Conservation (phyloP, 1,140 invertebrate species). For the Zaprionus vittiger region DNA sequence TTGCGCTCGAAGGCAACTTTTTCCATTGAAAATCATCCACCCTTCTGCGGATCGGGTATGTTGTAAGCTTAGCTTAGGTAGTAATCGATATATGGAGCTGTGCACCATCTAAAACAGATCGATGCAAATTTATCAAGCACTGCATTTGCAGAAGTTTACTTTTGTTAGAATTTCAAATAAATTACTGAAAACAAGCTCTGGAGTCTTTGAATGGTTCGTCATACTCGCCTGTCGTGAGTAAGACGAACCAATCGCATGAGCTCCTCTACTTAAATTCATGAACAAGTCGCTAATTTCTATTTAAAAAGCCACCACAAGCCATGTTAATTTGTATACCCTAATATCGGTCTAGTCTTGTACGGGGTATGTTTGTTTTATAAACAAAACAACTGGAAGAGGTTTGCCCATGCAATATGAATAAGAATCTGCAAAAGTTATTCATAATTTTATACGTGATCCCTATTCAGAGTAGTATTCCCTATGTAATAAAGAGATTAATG, state of each 20-base stretch:
- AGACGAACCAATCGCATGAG: slow-evolving; percentile 24
- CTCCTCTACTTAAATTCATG: slow-evolving; percentile 46
- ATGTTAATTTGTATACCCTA: slow-evolving; percentile 39
- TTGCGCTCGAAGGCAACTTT: slow-evolving; percentile 63
- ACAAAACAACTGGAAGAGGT: not conserved
- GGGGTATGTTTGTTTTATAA: slow-evolving; percentile 1
- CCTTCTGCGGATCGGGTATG: not conserved
- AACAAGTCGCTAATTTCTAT: slow-evolving; percentile 71
- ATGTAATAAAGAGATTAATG: too few relatives aligned
- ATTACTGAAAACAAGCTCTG: slow-evolving; percentile 19
- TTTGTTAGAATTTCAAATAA: slow-evolving; percentile 35
- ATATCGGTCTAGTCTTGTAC: not conserved
- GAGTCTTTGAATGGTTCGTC: slow-evolving; percentile 12
- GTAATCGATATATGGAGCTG: too few relatives aligned
- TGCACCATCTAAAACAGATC: not conserved
- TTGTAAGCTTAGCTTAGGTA: not conserved
- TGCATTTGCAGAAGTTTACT: slow-evolving; percentile 39
- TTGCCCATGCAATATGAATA: not conserved
- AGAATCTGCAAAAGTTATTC: not conserved
- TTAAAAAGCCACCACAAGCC: slow-evolving; percentile 1
- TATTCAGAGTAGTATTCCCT: too few relatives aligned
- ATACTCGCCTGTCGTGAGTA: not conserved
- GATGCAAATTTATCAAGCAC: slow-evolving; percentile 1
- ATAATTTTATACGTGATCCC: too few relatives aligned
- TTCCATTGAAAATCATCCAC: slow-evolving; percentile 33